Evolutionary conservation across 2,113 vertebrate genomes (phyloP), one percentile per base, ranked within the genome.

Genomic region (Pitta sordida): DNA sequence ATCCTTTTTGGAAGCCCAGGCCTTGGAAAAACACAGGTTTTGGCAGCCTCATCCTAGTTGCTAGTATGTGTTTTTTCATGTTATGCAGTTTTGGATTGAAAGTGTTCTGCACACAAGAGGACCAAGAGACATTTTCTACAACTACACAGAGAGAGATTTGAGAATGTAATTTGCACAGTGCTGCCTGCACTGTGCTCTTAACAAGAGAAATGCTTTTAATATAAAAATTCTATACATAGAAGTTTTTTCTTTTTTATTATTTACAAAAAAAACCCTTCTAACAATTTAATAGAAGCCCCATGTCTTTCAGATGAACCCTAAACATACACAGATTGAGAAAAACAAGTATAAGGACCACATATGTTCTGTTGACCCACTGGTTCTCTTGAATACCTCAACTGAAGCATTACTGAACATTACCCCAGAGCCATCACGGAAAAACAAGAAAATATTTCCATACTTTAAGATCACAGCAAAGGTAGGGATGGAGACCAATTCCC

Each of bases 1-100:
- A 76, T 88, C 59, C 68, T 67, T 91, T 88, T 74, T 90, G 64
- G 86, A 96, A n/a, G 90, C 76, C 27, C n/a, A 65, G n/a, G 43
- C 48, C 76, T 82, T 93, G 68, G 80, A 96, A 95, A 96, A 96
- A 70, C 73, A 90, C 39, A 67, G 62, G 43, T 75, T 94, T 90
- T 96, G 94, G 92, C 95, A 94, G 83, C 44, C 29, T 80, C 0
- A 0, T 65, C 68, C 34, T 63, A 48, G 43, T 88, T 78, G 59
- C 79, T 95, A 81, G 27, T 77, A 21, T 60, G 52, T 62, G 11
- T 36, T 91, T 83, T 58, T 93, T 77, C 63, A 65, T 10, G 15
- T 69, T 79, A 43, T 8, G 53, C 53, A 64, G 58, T 41, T 82
- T 88, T 69, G 78, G 46, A 83, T 29, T 90, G 49, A 73, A 87